Base-by-base conservation (phyloP, 2,797 vertebrate genomes). In the Notolabrus celidotus region DNA sequence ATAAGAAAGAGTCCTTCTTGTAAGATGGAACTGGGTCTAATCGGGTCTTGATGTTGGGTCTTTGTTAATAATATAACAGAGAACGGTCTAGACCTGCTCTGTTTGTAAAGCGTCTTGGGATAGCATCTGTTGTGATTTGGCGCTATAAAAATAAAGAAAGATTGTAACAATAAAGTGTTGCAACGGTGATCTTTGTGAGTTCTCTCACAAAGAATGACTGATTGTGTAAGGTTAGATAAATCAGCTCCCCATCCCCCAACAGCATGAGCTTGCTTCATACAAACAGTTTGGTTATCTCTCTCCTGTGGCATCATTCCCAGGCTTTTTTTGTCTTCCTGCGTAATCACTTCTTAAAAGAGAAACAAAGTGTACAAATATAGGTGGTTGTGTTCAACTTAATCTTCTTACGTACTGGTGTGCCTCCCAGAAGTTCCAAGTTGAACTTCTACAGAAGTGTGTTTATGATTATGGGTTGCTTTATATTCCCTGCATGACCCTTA, bases 231-330 rank as follows among this genome's bases (percentile, higher is more conserved):
- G 19, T 71, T 31, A 59, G 59, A 74, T 76, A 71, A 75, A 79
- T 62, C 49, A 36, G 19, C 41, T 47, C 23, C 81, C 77, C 71
- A 43, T 77, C 76, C 65, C 79, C 77, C 81, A 57, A 42, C 67
- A 67, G 41, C 10, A 16, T 9, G 29, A 58, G 16, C 41, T n/a
- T 43, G 31, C 53, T 43, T 27, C 7, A 49, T 58, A 39, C 55
- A 62, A 25, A 36, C 47, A 29, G 54, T 54, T 42, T 45, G 23
- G 29, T 45, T 62, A 46, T 51, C 27, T 12, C 67, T 73, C 39
- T 58, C 66, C 42, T 41, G 46, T 45, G 47, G 65, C 67, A 53
- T 74, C 49, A 42, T 49, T 71, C 27, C 20, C 56, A 17, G 10
- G 27, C 46, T 50, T 34, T 66, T 47, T 27, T 45, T 29, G 16